Base-by-base conservation (phyloP, 2,113 vertebrate species). In the Myotis brandtii region DNA sequence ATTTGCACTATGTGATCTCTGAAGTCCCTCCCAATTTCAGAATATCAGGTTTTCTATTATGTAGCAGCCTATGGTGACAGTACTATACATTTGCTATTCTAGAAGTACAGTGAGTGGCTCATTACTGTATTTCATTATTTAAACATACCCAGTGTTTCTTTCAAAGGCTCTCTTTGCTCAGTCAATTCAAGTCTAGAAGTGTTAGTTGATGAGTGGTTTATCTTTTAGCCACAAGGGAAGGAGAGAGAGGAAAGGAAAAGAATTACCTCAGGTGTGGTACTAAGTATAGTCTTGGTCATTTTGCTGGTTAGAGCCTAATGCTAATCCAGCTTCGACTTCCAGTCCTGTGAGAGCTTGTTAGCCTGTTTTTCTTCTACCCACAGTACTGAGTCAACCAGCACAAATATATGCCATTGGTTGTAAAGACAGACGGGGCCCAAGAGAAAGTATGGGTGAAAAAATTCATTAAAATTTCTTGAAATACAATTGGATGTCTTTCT, bases 121-220 rank as follows among this genome's bases (percentile, higher is more conserved):
- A 2, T 91, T 23, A 2, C 23, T 27, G 1, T 18, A 21, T 75
- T 92, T 92, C 86, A 84, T 95, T 86, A 75, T 88, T 91, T 92
- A 54, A 87, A 80, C 94, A 8, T 27, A 3, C 10, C 46, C 9
- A 3, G 46, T 43, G 21, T 59, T 66, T 48, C 76, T 72, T 48
- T 54, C 54, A 79, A 54, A 76, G 2, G 1, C 13, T 20, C 12
- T 77, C 72, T 86, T 81, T 43, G 50, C 81, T 84, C 70, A 40
- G 11, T 66, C 3, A 11, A 3, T 59, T 82, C 40, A 89, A 56
- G 43, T 50, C 67, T 70, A 43, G 54, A 48, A 6, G 21, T 86
- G 21, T n/a, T 27, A 27, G 32, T 32, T 23, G 16, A 59, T 52
- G 32, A 94, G n/a, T 9, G 25, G 18, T 77, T 80, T 20, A 54